Conservation (phyloP, 1,140 invertebrate species). For the Bicyclus anynana region DNA sequence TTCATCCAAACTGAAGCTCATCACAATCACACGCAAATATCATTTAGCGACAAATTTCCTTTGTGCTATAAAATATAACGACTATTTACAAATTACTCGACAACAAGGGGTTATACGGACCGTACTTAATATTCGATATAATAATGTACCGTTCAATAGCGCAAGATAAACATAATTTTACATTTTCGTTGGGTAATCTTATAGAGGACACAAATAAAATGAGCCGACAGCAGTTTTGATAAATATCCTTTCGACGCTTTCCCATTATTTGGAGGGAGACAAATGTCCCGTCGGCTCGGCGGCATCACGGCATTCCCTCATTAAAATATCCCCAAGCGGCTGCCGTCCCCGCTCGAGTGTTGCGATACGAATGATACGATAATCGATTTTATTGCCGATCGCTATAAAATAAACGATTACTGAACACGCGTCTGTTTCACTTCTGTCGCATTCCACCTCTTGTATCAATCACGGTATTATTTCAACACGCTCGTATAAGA, state of each 20-base stretch:
- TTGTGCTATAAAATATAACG: constrained; percentile 37
- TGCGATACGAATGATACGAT: constrained; percentile 48
- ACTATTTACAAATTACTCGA: neutral
- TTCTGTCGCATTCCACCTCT: constrained; percentile 36
- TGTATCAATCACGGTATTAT: constrained; percentile 54
- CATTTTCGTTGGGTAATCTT: constrained; percentile 40
- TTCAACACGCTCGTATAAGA: constrained; percentile 45
- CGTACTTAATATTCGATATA: neutral
- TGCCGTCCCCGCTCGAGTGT: constrained; percentile 43
- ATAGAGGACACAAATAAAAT: constrained; percentile 44
- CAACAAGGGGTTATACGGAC: neutral
- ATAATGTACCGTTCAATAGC: neutral
- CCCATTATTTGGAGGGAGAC: constrained; percentile 62
- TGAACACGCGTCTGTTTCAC: constrained; percentile 44
- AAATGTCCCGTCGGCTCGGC: constrained; percentile 53
- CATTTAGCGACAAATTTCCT: constrained; percentile 57
- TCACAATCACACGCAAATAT: constrained; percentile 60
- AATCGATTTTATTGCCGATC: constrained; percentile 68
- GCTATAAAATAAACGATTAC: constrained; percentile 61
- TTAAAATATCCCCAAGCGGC: constrained; percentile 59
- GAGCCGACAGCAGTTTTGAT: constrained; percentile 54
- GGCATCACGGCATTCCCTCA: constrained; percentile 62
- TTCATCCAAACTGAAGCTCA: constrained; percentile 48
- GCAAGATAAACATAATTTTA: constrained; percentile 16
- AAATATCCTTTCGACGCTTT: constrained; percentile 61